phyloP scores from a whole-genome alignment of 2,888 invertebrate species.

The Dynastes grantii region DNA sequence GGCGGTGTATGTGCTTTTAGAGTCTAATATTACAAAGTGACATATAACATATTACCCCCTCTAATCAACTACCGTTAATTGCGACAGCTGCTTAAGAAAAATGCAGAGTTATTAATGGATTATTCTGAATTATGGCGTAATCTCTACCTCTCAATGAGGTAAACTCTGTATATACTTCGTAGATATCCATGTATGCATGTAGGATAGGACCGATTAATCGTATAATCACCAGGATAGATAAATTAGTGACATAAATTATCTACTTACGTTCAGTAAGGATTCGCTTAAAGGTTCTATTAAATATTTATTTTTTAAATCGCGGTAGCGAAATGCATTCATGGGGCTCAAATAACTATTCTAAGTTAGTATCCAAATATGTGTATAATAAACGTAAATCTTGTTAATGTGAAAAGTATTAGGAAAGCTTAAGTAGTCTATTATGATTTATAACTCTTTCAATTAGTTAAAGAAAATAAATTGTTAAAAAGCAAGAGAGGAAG shows the following conservation, averaged over 20 bases:
- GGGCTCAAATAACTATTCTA: not conserved
- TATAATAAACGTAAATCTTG: not conserved
- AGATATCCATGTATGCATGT: not conserved
- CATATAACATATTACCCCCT: too few species aligned
- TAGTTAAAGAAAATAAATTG: slow-evolving; percentile 18
- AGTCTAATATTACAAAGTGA: too few species aligned
- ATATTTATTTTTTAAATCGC: not conserved
- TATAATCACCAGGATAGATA: not conserved
- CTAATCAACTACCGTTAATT: too few species aligned
- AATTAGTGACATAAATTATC: not conserved
- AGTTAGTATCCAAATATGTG: not conserved
- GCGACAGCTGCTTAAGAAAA: too few species aligned
- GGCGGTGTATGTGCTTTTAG: too few species aligned
- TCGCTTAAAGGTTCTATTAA: slow-evolving; percentile 1
- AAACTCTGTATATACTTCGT: too few species aligned
- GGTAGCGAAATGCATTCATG: not conserved
- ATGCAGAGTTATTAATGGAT: too few species aligned
- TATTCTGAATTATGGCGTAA: too few species aligned
- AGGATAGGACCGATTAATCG: too few species aligned
- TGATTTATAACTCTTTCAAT: slow-evolving; percentile 10
- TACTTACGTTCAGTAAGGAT: not conserved
- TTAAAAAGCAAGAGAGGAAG: slow-evolving; percentile 15
- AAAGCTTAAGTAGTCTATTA: slow-evolving; percentile 10
- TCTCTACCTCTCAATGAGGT: too few species aligned
- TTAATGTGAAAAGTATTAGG: not conserved